These are phyloP conservation scores for Linyphia triangularis DNA, from an alignment of 2,888 invertebrate genomes.

Conservation along the genomic window DNA sequence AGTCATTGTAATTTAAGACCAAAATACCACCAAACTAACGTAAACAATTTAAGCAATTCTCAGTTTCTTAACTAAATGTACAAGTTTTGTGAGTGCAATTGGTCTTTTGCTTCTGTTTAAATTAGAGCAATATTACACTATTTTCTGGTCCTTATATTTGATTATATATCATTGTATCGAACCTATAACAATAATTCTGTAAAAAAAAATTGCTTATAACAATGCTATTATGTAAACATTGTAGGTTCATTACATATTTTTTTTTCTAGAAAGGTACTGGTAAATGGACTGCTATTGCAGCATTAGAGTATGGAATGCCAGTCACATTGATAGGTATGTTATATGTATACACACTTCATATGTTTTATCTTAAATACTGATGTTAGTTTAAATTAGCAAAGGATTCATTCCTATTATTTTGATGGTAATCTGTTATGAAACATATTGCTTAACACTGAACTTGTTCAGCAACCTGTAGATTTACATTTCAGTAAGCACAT, in stretches of 20 bases:
- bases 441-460: not conserved
- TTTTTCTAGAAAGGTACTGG: slow-evolving; percentile 95
- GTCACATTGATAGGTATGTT: slow-evolving; percentile 92
- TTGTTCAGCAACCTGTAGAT: too few relatives aligned
- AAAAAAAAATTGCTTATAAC: not conserved
- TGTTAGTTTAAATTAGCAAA: too few relatives aligned
- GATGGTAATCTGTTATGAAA: not conserved
- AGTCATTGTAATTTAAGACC: too few relatives aligned
- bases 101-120: not conserved
- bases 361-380: too few relatives aligned
- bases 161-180: not conserved
- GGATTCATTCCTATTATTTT: too few relatives aligned
- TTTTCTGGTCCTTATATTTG: not conserved
- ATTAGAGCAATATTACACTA: not conserved
- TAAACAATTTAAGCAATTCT: too few relatives aligned
- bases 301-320: slow-evolving; percentile 96
- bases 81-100: too few relatives aligned
- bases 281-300: slow-evolving; percentile 99
- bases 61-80: too few relatives aligned
- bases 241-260: not conserved
- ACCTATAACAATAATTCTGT: not conserved
- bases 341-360: too few relatives aligned
- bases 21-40: too few relatives aligned
- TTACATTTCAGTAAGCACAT: too few relatives aligned
- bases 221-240: not conserved